These are phyloP conservation scores for Calycopis cecrops DNA, from an alignment of 1,140 invertebrate genomes.

Conservation along the genomic window DNA sequence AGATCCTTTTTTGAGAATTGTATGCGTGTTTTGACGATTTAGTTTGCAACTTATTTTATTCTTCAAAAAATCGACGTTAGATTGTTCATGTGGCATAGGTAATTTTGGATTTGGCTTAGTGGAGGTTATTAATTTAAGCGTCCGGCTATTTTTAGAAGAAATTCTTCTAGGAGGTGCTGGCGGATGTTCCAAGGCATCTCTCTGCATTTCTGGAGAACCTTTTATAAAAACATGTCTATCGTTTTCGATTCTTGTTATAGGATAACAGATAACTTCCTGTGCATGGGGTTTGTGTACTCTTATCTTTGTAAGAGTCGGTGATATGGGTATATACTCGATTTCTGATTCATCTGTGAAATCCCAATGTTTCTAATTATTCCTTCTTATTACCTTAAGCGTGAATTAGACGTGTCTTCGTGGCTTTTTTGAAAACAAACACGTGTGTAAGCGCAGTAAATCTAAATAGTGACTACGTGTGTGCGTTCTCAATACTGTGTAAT, in stretches of 20 bases:
- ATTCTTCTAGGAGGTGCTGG: conserved; percentile 82
- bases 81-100: conserved; percentile 34
- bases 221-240: conserved; percentile 18
- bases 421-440: conserved; percentile 47
- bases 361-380: conserved; percentile 37
- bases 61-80: conserved; percentile 76
- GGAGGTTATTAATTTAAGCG: conserved; percentile 79
- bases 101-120: conserved; percentile 48
- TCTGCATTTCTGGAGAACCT: neutral
- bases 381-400: conserved; percentile 46
- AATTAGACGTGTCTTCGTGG: conserved; percentile 58
- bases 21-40: conserved; percentile 64
- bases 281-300: conserved; percentile 79
- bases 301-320: conserved; percentile 85
- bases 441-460: conserved; percentile 43
- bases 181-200: conserved; percentile 43
- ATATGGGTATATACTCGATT: conserved; percentile 88
- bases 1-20: conserved; percentile 57
- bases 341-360: conserved; percentile 81
- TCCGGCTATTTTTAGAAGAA: conserved; percentile 84
- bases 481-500: conserved; percentile 9
- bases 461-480: conserved; percentile 11
- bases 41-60: conserved; percentile 77
- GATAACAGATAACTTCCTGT: conserved; percentile 78
- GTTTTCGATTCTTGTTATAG: conserved; percentile 66